phyloP scores from a whole-genome alignment of 2,797 vertebrate genomes.

The Macrochelys suwanniensis region DNA sequence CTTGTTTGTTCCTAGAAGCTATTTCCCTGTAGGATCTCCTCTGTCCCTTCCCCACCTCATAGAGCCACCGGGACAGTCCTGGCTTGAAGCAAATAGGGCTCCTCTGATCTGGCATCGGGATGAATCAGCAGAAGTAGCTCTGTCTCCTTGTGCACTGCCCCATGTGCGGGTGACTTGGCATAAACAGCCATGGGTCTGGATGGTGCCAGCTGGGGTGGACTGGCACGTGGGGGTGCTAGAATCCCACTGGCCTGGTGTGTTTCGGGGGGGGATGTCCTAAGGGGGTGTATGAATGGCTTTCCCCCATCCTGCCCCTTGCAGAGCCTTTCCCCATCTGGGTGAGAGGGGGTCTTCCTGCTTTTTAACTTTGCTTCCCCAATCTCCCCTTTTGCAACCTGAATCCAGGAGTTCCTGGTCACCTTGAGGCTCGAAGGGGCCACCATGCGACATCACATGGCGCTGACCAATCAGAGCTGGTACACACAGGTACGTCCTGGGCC shows the following conservation, averaged over 20 bases:
- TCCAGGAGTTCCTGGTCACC: slow-evolving; percentile 93
- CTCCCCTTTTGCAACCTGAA: background rate
- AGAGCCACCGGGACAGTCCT: background rate
- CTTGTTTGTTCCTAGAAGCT: background rate
- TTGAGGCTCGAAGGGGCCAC: slow-evolving; percentile 91
- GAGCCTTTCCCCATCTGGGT: rapidly evolving
- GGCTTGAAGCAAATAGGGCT: background rate
- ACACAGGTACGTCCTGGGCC: slow-evolving; percentile 83
- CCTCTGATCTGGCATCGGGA: background rate
- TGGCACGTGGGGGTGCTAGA: background rate
- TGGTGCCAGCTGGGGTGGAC: background rate
- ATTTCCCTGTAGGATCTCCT: background rate
- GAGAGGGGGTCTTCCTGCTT: background rate
- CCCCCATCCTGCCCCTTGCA: too few relatives aligned
- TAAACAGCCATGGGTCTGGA: background rate
- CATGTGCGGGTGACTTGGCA: background rate
- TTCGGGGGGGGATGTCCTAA: background rate
- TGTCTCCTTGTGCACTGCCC: background rate
- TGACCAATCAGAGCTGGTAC: slow-evolving; percentile 91
- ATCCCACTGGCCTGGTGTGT: background rate
- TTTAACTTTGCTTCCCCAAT: background rate
- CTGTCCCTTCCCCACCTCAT: background rate
- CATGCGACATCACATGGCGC: slow-evolving; percentile 88
- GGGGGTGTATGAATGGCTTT: background rate
- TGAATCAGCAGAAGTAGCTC: background rate